Base-by-base conservation (phyloP, 2,113 vertebrate species). In the Platichthys flesus region DNA sequence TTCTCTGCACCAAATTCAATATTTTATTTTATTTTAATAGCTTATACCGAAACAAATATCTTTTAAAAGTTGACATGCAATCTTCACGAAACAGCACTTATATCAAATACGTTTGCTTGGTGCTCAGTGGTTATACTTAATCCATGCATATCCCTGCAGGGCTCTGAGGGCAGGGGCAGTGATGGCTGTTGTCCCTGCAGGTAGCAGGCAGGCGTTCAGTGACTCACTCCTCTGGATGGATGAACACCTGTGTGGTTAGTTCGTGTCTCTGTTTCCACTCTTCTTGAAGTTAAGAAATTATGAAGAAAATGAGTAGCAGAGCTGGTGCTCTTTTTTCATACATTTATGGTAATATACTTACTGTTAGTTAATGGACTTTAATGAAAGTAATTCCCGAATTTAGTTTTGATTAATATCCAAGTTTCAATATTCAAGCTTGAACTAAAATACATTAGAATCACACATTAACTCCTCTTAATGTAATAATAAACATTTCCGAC, bases 131-230 rank as follows among this genome's bases (percentile, higher is more conserved):
- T 74, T 59, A 31, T 18, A 57, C 52, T 63, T 71, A 21, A 67
- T 61, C 21, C 2, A 23, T 49, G 37, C 8, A 21, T 81, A 55
- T 61, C 10, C 24, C 54, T 64, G 16, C 16, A 65, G 67, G 61
- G 9, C 2, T 23, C 37, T 42, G 31, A 60, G 21, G 23, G 9
- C 54, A 24, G 4, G 18, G 14, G 31, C 70, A 74, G 24, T 2
- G 0, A 28, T 9, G 58, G 51, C 45, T 47, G 64, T 12, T 26
- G 40, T 45, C 61, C 10, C 70, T 45, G 57, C 52, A 75, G 26
- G 77, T 60, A 74, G 57, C 52, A 75, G 26, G 77, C 56, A 74
- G 54, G 69, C 55, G 37, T 45, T 47, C 14, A 49, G 0, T 70
- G 55, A 37, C 0, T 63, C 37, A 58, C 56, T 71, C 14, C 0